Evolutionary conservation across 2,888 invertebrate genomes (phyloP).

Genomic region (Dynastes grantii): DNA sequence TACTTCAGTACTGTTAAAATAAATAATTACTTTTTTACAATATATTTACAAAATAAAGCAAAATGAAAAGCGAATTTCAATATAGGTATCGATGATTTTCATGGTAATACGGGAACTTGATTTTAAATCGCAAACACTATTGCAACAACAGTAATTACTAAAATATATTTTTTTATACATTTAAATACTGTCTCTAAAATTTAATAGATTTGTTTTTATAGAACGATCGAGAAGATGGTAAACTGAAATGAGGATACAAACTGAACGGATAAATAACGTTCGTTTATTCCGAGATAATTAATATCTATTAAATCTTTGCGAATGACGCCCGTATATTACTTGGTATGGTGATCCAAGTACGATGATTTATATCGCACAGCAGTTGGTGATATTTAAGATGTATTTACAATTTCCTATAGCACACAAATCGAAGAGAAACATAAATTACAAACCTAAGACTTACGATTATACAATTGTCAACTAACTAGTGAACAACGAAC

Average conservation of each 20-base stretch:
- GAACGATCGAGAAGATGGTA: too few relatives aligned
- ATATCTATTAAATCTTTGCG: too few relatives aligned
- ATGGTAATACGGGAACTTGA: too few relatives aligned
- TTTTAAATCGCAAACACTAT: too few relatives aligned
- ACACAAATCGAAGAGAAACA: not conserved
- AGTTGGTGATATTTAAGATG: constrained; percentile 3
- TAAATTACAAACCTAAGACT: constrained; percentile 8
- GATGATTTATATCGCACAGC: not conserved
- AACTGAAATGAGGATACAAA: too few relatives aligned
- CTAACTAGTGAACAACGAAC: constrained; percentile 16
- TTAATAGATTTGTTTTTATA: too few relatives aligned
- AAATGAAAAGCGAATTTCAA: not conserved
- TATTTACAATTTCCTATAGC: constrained; percentile 32
- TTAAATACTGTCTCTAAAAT: too few relatives aligned
- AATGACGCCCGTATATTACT: not conserved
- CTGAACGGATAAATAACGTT: too few relatives aligned
- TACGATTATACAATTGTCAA: constrained; percentile 31
- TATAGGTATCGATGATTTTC: too few relatives aligned
- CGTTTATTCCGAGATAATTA: too few relatives aligned
- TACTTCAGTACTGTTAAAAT: constrained; percentile 23
- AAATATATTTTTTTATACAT: too few relatives aligned
- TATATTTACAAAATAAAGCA: constrained; percentile 31
- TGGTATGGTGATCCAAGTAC: not conserved
- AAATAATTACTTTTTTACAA: constrained; percentile 40
- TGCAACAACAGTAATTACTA: too few relatives aligned